These are phyloP conservation scores for Bombus cullumanus DNA, from an alignment of 1,140 invertebrate species.

Conservation along the genomic window DNA sequence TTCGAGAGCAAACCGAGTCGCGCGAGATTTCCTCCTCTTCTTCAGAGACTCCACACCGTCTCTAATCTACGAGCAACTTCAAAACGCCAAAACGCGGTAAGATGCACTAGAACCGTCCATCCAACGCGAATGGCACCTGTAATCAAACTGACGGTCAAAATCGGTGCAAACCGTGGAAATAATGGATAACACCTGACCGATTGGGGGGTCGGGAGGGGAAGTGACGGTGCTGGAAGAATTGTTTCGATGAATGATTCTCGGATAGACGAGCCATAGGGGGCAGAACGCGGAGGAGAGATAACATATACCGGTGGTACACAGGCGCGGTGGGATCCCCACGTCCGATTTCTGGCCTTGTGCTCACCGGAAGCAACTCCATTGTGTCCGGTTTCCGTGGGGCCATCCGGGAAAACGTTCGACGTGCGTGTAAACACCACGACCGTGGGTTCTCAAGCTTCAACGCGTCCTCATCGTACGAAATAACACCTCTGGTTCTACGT, in stretches of 20 bases:
- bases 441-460: constrained; percentile 40
- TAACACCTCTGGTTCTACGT: no score
- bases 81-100: not conserved
- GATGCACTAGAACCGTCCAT: constrained; percentile 48
- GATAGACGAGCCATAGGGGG: constrained; percentile 59
- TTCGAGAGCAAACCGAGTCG: not conserved
- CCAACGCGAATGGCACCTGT: constrained; percentile 78
- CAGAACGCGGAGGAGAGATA: constrained; percentile 36
- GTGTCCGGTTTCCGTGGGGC: constrained; percentile 79
- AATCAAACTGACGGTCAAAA: constrained; percentile 80
- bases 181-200: constrained; percentile 49
- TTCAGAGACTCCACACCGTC: not conserved
- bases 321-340: constrained; percentile 61
- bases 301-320: constrained; percentile 32
- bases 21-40: not conserved
- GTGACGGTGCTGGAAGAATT: constrained; percentile 46
- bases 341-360: constrained; percentile 78
- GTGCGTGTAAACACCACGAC: constrained; percentile 39
- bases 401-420: constrained; percentile 80
- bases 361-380: constrained; percentile 78
- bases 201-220: constrained; percentile 7
- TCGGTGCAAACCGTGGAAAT: constrained; percentile 60
- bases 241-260: constrained; percentile 61
- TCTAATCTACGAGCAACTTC: not conserved
- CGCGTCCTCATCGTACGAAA: not conserved